Evolutionary conservation across 2,113 vertebrate species (phyloP).

Genomic region (Erinaceus europaeus): DNA sequence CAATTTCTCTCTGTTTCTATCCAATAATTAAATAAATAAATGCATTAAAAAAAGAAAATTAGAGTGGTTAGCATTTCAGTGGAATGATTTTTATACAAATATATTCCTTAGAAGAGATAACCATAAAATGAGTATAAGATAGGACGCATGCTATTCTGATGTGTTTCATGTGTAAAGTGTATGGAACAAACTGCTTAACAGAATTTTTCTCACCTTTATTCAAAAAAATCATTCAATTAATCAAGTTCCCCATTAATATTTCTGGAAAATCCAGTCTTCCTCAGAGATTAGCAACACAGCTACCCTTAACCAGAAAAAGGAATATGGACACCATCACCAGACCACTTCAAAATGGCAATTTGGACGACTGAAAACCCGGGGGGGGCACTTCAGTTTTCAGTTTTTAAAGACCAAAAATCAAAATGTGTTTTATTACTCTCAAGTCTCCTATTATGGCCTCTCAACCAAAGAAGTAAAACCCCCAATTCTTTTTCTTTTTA

Average conservation of each 20-base stretch:
- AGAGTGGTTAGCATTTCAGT: not conserved
- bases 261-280: not conserved
- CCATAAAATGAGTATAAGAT: no score
- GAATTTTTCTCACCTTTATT: not conserved
- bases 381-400: not conserved
- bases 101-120: not conserved
- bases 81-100: not conserved
- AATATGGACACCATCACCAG: not conserved
- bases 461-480: not conserved
- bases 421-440: not conserved
- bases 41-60: not conserved
- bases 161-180: no score
- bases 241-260: not conserved
- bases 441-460: not conserved
- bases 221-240: not conserved
- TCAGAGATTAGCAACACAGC: not conserved
- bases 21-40: no score
- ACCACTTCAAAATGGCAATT: not conserved
- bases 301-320: not conserved
- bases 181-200: slow-evolving; percentile 19
- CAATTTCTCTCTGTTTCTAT: no score
- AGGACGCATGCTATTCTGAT: no score
- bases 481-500: no score
- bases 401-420: not conserved
- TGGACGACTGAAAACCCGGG: not conserved